phyloP scores from a whole-genome alignment of 2,888 invertebrate genomes.

The Morpho deidamia region DNA sequence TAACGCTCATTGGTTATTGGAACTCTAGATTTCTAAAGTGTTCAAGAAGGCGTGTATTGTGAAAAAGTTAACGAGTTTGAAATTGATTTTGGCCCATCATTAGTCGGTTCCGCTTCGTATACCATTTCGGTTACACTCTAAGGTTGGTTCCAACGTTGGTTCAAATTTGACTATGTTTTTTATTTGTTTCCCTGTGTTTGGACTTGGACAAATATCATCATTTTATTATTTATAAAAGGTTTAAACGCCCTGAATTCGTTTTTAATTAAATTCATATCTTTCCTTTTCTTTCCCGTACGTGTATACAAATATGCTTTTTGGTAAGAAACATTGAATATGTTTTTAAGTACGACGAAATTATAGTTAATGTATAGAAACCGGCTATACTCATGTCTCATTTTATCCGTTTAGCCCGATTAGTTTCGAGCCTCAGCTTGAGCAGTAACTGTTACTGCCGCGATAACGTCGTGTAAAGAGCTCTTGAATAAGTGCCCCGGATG shows the following conservation, averaged over 20 bases:
- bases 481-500: too few relatives aligned
- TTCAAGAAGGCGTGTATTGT: background rate
- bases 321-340: too few relatives aligned
- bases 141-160: conserved; percentile 4
- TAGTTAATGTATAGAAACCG: too few relatives aligned
- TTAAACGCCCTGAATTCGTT: background rate
- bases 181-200: background rate
- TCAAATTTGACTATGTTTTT: background rate
- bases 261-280: background rate
- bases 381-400: too few relatives aligned
- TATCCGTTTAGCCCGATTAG: too few relatives aligned
- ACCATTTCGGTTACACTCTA: conserved; percentile 30
- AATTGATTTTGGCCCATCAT: conserved; percentile 15
- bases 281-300: background rate
- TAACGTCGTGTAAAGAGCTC: too few relatives aligned
- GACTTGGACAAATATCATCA: background rate
- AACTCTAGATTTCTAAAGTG: conserved; percentile 3
- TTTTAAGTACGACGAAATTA: too few relatives aligned
- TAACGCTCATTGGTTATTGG: background rate
- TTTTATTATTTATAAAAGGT: background rate
- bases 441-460: too few relatives aligned
- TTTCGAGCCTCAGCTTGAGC: too few relatives aligned
- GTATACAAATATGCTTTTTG: background rate
- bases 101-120: conserved; percentile 31
- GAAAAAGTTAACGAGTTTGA: conserved; percentile 13